Base-by-base conservation (phyloP, 2,888 invertebrate genomes). In the Heliconius aoede region DNA sequence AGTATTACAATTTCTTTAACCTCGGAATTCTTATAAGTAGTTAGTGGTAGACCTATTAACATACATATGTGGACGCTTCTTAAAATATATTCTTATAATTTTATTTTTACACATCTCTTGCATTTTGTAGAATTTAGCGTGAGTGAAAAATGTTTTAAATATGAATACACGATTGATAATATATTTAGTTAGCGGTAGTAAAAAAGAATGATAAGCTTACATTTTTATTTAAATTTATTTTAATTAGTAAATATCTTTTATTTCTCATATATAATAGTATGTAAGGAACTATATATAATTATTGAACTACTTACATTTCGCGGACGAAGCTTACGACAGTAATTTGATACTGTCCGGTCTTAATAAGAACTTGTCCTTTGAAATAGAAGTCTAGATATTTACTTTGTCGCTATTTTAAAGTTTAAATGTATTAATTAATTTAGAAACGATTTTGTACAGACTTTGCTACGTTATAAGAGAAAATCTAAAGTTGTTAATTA, bases 261-360 rank as follows among this genome's bases (percentile, higher is more conserved):
- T 21, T 55, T n/a, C 9, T n/a, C n/a, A 55, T 55, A 11, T n/a
- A n/a, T n/a, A n/a, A n/a, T n/a, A 9, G 9, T 55, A 55, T n/a
- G 9, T 18, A n/a, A n/a, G 9, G 9, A 3, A 11, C n/a, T 55
- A 55, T 55, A n/a, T 68, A 26, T 28, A 67, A 68, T 21, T 68
- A 68, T 26, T 46, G 26, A 68, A 46, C 26, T 21, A 46, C 18
- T 64, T 55, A 28, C 11, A 46, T 58, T 40, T 55, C 64, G n/a
- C 40, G 26, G 58, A 30, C 21, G 13, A 55, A 73, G 73, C 65
- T 74, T 67, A 40, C 26, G 71, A 55, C 30, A 68, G 80, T 74
- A 77, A 80, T 78, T 78, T 78, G 77, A 78, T 74, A 71, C 79
- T 72, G 74, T 62, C 76, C 74, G 65, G 73, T 64, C 78, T 67